Evolutionary conservation across 92 coral and sea anemone species (phyloP), one percentile per base, ranked within the genome.

Genomic region (Heteractis magnifica): DNA sequence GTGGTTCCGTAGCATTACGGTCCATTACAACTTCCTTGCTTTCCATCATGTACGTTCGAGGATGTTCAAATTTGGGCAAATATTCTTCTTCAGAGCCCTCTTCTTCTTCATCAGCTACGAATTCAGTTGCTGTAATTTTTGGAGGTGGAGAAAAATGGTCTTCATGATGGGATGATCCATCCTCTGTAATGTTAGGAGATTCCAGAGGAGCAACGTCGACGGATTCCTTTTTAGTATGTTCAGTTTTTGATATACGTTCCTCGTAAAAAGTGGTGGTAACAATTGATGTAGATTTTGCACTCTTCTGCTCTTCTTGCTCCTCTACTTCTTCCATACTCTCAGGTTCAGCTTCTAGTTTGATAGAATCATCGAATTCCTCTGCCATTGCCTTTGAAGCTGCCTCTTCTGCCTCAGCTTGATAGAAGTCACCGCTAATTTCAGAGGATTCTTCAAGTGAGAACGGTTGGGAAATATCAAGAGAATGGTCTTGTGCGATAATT

Each of bases 71-170:
- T 51, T 85, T 55, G 16, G 88, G 88, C 18, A 85, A 68, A 55
- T 85, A 85, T n/a, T 85, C 88, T 72, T 85, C 88, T 16, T 85
- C 88, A 11, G 88, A 85, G 8, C 88, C 88, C 41, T 85, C 88
- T 71, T 85, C 83, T 51, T 85, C 88, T 79, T 78, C 88, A 70
- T 78, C 88, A 19, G 88, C 88, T 14, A 85, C 88, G 21, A 85
- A 85, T 70, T 85, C 88, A 14, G 88, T 85, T 52, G 88, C 88
- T 49, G 81, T 65, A 52, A 85, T 85, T n/a, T 20, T 78, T 49
- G 88, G 88, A 21, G 88, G 88, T 18, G 88, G 88, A 6, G 83
- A 74, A 5, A 78, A 51, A 50, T 68, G 84, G 20, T 81, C 84
- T 81, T 81, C 60, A 10, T 75, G 6, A 80, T 34, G 44, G 44